Conservation (phyloP, 1,140 invertebrate species). For the Ctenoplectra terminalis region DNA sequence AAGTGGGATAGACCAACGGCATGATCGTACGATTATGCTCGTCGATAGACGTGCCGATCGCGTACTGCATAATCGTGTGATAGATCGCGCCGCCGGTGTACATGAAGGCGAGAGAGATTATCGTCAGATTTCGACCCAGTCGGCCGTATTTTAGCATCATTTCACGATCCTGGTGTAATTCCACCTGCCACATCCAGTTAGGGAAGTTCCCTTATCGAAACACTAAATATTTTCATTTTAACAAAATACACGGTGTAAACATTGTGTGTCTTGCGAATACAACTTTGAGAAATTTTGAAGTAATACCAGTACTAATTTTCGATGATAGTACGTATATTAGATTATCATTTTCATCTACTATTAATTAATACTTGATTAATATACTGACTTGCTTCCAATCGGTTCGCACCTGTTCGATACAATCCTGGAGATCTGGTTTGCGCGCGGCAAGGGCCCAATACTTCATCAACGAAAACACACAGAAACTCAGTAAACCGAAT, state of each 20-base stretch:
- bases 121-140: conserved; percentile 50
- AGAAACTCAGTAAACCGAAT: conserved; percentile 37
- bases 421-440: conserved; percentile 31
- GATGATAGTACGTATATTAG: too few species aligned
- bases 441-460: conserved; percentile 41
- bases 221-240: background rate
- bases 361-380: background rate
- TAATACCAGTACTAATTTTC: too few species aligned
- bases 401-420: conserved; percentile 52
- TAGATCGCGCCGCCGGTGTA: conserved; percentile 51
- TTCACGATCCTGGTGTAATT: background rate
- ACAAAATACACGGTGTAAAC: background rate
- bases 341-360: too few species aligned
- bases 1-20: conserved; percentile 58
- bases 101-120: conserved; percentile 53
- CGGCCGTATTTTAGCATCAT: conserved; percentile 57
- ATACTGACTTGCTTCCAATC: conserved; percentile 63
- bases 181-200: conserved; percentile 33
- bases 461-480: conserved; percentile 31
- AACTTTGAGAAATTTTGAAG: too few species aligned
- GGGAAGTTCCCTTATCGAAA: background rate
- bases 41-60: conserved; percentile 2
- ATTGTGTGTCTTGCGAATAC: too few species aligned
- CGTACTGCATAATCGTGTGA: conserved; percentile 32
- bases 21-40: conserved; percentile 51